Evolutionary conservation across 2,113 vertebrate species (phyloP), one percentile per base, ranked within the genome.

Genomic region (Brachypteracias leptosomus): DNA sequence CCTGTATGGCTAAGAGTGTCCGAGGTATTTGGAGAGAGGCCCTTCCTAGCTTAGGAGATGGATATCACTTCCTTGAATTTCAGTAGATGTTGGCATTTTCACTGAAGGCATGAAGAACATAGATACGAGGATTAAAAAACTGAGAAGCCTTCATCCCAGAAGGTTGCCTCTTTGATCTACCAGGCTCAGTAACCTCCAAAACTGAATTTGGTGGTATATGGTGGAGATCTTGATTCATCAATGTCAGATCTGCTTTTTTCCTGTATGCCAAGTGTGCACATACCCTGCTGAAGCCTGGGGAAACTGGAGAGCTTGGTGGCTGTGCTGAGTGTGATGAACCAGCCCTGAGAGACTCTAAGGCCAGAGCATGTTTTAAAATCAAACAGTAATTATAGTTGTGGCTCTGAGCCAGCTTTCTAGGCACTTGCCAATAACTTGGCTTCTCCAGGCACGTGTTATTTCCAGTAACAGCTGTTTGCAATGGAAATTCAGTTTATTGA

Each of bases 181-280:
- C 31, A 55, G 10, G 74, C 62, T 82, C 22, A 13, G 28, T 47
- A 47, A 35, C 19, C n/a, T 54, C 36, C 63, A 49, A 31, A 85
- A 19, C 29, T 14, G 38, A 71, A 28, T n/a, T 19, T 47, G 28
- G 33, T 75, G 42, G 7, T 67, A 16, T 55, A 21, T 71, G 13
- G n/a, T 51, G 21, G 47, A 63, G 26, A 29, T 35, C 10, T 59
- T 18, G 20, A 33, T 74, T 77, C 5, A 4, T 29, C n/a, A 18
- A 11, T 15, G 42, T 40, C 61, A 78, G 74, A 52, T 19, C 24
- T 83, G 19, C 16, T 58, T 52, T 49, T 10, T n/a, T 36, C 17
- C 33, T 33, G 4, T 51, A 4, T 62, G 44, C 28, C 18, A 40
- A 71, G 35, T 0, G 6, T 61, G 62, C 7, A 8, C 7, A 1